Conservation (phyloP, 2,113 vertebrate species). For the Cheilinus undulatus region DNA sequence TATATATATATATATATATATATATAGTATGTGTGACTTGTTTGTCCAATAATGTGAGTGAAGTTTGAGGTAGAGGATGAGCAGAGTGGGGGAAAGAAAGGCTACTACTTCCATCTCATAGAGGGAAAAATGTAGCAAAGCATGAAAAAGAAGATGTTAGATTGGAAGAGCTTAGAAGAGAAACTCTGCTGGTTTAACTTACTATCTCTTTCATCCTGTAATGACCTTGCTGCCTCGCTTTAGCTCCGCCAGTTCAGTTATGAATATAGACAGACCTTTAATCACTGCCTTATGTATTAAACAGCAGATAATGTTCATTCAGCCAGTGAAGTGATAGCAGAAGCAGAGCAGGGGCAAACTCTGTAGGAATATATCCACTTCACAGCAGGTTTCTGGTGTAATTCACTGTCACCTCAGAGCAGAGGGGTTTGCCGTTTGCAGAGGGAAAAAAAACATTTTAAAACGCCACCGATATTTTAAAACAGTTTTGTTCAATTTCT, state of each 20-base stretch:
- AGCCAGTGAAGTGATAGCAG: constrained; percentile 28
- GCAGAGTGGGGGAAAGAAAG: not conserved
- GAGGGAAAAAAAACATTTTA: no score
- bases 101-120: not conserved
- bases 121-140: not conserved
- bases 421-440: no score
- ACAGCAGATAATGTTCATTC: constrained; percentile 58
- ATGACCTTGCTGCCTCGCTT: constrained; percentile 52
- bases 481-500: no score
- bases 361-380: not conserved
- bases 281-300: constrained; percentile 55
- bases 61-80: not conserved
- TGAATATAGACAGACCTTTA: constrained; percentile 65
- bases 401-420: not conserved
- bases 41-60: not conserved
- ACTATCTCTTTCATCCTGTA: constrained; percentile 50
- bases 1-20: no score
- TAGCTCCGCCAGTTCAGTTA: constrained; percentile 34
- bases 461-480: no score
- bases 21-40: no score
- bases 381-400: not conserved
- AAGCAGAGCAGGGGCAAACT: constrained; percentile 5
- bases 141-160: constrained; percentile 5
- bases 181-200: constrained; percentile 55
- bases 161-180: constrained; percentile 37